A percentile compares a stretch with the other conserved stretches of the same genome.
These are phyloP conservation scores for Drosophila birchii DNA, from an alignment of 2,888 invertebrate genomes.

Conservation along the genomic window DNA sequence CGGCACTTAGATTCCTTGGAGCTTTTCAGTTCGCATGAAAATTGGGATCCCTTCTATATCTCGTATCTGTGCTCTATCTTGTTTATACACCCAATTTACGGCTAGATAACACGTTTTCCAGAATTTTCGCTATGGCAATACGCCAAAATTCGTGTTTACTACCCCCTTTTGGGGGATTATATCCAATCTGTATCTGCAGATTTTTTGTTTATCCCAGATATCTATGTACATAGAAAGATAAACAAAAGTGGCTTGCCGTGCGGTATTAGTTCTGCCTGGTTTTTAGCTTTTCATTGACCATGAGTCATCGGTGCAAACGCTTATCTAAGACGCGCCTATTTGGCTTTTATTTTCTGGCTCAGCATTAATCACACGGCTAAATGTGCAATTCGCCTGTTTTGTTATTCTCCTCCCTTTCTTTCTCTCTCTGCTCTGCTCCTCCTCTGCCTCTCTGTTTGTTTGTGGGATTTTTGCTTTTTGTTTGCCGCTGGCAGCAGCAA, in stretches of 20 bases:
- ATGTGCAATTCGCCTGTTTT: constrained; percentile 56
- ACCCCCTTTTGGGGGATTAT: constrained; percentile 27
- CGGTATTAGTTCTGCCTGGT: constrained; percentile 6
- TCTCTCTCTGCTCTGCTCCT: background rate
- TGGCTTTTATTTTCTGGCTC: constrained; percentile 32
- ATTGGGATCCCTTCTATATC: constrained; percentile 26
- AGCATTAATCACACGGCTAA: constrained; percentile 42
- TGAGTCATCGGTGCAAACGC: constrained; percentile 32
- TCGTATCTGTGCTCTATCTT: constrained; percentile 43
- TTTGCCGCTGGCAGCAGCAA: constrained; percentile 27
- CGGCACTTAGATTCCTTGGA: constrained; percentile 17
- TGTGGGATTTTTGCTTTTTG: constrained; percentile 17
- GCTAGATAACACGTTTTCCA: constrained; percentile 38
- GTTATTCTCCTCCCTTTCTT: constrained; percentile 13
- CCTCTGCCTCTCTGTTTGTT: constrained; percentile 22
- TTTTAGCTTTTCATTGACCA: background rate
- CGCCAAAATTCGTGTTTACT: constrained; percentile 21
- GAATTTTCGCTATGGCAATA: constrained; percentile 38
- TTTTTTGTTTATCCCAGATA: constrained; percentile 24
- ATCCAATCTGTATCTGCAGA: constrained; percentile 25
- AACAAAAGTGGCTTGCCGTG: constrained; percentile 18
- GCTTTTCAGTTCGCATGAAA: constrained; percentile 38
- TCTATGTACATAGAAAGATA: constrained; percentile 17
- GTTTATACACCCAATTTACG: constrained; percentile 34
- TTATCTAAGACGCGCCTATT: constrained; percentile 31